phyloP scores from a whole-genome alignment of 2,797 vertebrate genomes.

The Phalloptychus januarius region DNA sequence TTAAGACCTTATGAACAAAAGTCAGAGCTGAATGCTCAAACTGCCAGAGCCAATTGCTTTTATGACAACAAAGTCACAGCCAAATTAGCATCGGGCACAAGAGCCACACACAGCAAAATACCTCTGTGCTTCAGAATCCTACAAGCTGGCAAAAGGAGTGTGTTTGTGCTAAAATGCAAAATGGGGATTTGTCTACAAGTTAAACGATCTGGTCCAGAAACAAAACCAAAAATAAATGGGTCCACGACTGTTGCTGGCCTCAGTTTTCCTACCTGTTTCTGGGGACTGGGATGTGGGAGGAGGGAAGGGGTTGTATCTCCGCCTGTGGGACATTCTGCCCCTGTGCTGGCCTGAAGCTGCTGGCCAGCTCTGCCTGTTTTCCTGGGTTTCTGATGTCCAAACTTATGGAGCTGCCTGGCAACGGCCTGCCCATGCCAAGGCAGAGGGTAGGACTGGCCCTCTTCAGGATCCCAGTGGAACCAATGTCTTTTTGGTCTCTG shows the following conservation, averaged over 20 bases:
- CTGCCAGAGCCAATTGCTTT: conserved; percentile 23
- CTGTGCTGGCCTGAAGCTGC: conserved; percentile 62
- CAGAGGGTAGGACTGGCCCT: conserved; percentile 77
- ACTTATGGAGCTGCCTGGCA: conserved; percentile 75
- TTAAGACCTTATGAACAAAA: conserved; percentile 31
- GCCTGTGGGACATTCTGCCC: conserved; percentile 55
- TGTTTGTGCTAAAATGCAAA: conserved; percentile 10
- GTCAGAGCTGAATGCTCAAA: conserved; percentile 32
- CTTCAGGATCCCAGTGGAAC: conserved; percentile 72
- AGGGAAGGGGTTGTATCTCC: conserved; percentile 67
- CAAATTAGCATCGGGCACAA: conserved; percentile 22
- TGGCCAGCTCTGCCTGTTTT: conserved; percentile 69
- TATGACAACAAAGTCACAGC: conserved; percentile 18
- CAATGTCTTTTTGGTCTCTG: conserved; percentile 72
- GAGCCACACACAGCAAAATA: conserved; percentile 11
- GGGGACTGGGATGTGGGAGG: conserved; percentile 84
- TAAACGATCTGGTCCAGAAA: neutral
- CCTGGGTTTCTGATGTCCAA: conserved; percentile 75
- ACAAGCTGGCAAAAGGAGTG: neutral
- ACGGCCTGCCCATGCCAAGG: conserved; percentile 69
- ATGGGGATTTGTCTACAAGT: neutral
- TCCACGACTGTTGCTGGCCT: neutral
- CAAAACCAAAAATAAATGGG: conserved; percentile 1
- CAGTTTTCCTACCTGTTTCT: conserved; percentile 77
- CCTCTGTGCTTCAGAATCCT: conserved; percentile 2